Evolutionary conservation across 2,888 invertebrate species (phyloP).

Genomic region (Tholera decimalis): DNA sequence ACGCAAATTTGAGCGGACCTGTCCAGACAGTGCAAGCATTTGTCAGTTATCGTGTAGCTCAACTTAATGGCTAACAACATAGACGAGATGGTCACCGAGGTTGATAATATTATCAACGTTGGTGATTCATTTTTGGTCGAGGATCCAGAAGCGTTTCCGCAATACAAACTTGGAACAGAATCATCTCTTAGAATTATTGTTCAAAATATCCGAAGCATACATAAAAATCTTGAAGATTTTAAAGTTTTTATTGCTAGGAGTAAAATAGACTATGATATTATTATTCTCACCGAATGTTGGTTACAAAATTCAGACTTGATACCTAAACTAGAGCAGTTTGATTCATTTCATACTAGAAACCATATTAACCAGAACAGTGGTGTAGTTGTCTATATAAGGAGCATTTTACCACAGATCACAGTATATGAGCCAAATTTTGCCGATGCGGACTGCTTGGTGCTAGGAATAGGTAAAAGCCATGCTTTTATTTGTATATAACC

Average conservation of each 20-base stretch:
- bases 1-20: too few species aligned
- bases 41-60: neutral
- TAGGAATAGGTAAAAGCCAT: neutral
- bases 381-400: too few species aligned
- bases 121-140: constrained; percentile 12
- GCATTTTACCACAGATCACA: too few species aligned
- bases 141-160: neutral
- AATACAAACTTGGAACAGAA: neutral
- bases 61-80: too few species aligned
- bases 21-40: too few species aligned
- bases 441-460: constrained; percentile 1
- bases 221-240: neutral
- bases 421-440: too few species aligned
- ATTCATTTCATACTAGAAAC: too few species aligned
- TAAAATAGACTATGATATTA: constrained; percentile 2
- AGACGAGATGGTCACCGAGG: constrained; percentile 1
- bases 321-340: too few species aligned
- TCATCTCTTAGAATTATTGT: neutral
- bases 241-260: neutral
- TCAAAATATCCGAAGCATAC: neutral
- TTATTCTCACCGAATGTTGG: constrained; percentile 1
- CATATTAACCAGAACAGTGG: too few species aligned
- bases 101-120: constrained; percentile 2
- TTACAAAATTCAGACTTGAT: neutral
- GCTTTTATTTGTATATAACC: neutral